Percentiles rank a stretch among this genome's conserved stretches.
These are phyloP conservation scores for Sinella curviseta DNA, from an alignment of 1,140 invertebrate species.

Conservation along the genomic window DNA sequence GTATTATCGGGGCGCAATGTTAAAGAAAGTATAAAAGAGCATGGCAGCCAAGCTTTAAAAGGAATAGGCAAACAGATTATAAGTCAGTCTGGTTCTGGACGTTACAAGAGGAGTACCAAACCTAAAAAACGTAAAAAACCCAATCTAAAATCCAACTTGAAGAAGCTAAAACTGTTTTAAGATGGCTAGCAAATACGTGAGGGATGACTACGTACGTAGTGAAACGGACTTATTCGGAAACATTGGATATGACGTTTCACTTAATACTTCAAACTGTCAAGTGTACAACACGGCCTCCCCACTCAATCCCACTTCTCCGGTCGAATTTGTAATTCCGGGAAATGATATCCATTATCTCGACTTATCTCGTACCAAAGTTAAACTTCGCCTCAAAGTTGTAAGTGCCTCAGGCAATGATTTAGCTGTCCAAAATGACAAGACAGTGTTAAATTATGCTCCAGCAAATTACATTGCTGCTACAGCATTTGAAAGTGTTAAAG, in stretches of 20 bases:
- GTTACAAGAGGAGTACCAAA: too few species aligned
- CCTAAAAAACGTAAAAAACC: background rate
- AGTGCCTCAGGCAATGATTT: slow-evolving; percentile 45
- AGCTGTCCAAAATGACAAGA: background rate
- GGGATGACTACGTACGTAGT: background rate
- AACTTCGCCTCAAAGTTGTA: slow-evolving; percentile 52
- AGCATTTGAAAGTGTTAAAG: slow-evolving; percentile 55
- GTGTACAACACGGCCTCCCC: slow-evolving; percentile 43
- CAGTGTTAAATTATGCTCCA: slow-evolving; percentile 1
- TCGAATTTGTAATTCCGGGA: slow-evolving; percentile 54
- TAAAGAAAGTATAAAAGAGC: background rate
- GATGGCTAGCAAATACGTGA: background rate
- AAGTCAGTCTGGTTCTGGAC: slow-evolving; percentile 8
- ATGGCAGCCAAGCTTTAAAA: background rate
- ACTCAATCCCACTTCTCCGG: slow-evolving; percentile 50
- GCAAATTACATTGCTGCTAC: background rate
- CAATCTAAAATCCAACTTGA: background rate
- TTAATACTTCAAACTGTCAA: background rate
- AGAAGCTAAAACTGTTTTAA: background rate
- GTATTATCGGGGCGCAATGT: background rate
- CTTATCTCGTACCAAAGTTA: slow-evolving; percentile 54
- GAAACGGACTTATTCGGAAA: background rate
- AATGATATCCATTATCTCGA: slow-evolving; percentile 53
- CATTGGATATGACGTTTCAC: background rate
- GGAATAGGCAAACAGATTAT: background rate